Conservation (phyloP, 53 echinoderm and acorn worm genomes). For the Pentamera pediparva region DNA sequence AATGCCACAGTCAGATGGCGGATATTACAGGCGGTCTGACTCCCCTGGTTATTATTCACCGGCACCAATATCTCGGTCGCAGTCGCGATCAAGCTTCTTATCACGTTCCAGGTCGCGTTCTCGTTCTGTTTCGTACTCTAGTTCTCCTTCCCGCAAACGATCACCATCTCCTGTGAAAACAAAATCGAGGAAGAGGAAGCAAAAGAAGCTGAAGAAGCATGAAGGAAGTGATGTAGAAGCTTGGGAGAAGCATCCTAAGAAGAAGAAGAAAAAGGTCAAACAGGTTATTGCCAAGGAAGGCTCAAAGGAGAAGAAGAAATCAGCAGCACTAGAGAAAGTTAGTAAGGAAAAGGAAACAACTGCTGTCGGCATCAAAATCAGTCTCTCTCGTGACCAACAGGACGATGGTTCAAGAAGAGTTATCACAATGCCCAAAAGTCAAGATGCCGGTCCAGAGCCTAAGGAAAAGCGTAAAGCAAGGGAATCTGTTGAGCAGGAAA, state of each 20-base stretch:
- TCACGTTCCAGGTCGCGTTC: constrained; percentile 33
- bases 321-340: not conserved
- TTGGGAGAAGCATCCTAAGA: constrained; percentile 9
- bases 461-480: constrained; percentile 13
- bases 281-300: constrained; percentile 20
- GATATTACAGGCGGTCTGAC: constrained; percentile 3
- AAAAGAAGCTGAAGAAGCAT: not conserved
- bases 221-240: constrained; percentile 1
- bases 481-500: not conserved
- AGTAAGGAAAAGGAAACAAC: not conserved
- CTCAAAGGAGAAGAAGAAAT: constrained; percentile 31
- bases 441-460: constrained; percentile 15
- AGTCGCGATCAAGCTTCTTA: constrained; percentile 22
- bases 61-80: not conserved
- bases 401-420: constrained; percentile 21
- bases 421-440: constrained; percentile 30
- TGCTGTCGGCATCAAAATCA: constrained; percentile 14
- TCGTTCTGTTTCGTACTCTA: constrained; percentile 2
- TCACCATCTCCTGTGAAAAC: constrained; percentile 1
- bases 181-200: constrained; percentile 2
- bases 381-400: constrained; percentile 18
- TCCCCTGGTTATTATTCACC: constrained; percentile 5
- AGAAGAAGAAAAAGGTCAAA: constrained; percentile 47
- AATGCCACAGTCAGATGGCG: not conserved
- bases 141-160: not conserved